Percentiles rank a stretch among this genome's conserved stretches.
These are phyloP conservation scores for Eleginops maclovinus DNA, from an alignment of 2,113 vertebrate species.

Conservation along the genomic window DNA sequence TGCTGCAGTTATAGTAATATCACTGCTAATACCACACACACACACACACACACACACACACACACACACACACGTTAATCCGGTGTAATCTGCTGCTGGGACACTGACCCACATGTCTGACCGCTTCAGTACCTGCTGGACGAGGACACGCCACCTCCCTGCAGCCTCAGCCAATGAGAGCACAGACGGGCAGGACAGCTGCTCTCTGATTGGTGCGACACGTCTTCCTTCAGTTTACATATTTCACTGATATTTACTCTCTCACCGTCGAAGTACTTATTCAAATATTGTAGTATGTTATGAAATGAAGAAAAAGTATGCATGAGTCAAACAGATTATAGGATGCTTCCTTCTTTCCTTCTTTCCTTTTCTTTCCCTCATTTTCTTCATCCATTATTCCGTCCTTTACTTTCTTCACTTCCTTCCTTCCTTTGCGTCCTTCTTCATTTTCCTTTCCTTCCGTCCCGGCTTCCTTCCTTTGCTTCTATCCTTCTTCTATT, in stretches of 20 bases:
- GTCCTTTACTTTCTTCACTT: not conserved
- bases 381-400: no score
- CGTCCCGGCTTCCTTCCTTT: not conserved
- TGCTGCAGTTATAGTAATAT: constrained; percentile 46
- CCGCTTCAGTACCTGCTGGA: constrained; percentile 43
- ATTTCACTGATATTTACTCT: no score
- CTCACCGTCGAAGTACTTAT: no score
- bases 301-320: no score
- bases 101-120: constrained; percentile 73
- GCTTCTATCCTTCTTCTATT: not conserved
- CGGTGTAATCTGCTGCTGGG: constrained; percentile 58
- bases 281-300: no score
- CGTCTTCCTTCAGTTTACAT: no score
- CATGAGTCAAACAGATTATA: no score
- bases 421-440: not conserved
- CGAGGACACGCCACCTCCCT: constrained; percentile 25
- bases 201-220: not conserved
- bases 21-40: constrained; percentile 52
- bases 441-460: not conserved
- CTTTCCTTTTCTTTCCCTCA: no score
- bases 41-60: constrained; percentile 37
- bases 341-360: not conserved
- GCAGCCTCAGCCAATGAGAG: constrained; percentile 19
- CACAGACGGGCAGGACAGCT: not conserved
- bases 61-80: constrained; percentile 58